Evolutionary conservation across 2,113 vertebrate species (phyloP), one percentile per base, ranked within the genome.

Genomic region (Lucifuga dentata): DNA sequence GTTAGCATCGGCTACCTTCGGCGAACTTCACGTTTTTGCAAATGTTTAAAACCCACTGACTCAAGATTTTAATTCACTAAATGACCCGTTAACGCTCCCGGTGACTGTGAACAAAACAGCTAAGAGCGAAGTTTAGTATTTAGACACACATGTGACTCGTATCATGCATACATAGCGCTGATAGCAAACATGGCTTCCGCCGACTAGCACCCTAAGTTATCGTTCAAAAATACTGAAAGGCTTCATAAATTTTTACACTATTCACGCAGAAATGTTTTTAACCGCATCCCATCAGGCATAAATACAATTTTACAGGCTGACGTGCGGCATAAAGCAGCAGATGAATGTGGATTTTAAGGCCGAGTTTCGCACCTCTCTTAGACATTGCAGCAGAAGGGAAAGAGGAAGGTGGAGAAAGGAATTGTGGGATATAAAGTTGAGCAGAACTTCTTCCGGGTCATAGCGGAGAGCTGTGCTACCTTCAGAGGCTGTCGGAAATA

Each of bases 301-400:
- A n/a, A 1, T 5, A 11, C 49, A 2, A 8, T 17, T 17, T 0
- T 0, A 48, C 8, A 5, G 8, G 6, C 2, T 5, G 5, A 0
- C 0, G 3, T 5, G 16, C 9, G 0, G 15, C 11, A 8, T 0
- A 29, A 71, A 68, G 51, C 39, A 13, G 20, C 44, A 11, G 86
- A 90, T 90, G 89, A 69, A 71, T 6, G 1, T 49, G 52, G 88
- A 90, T 91, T 68, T 20, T 0, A 16, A 0, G 9, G n/a, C 17
- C 1, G 12, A 15, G 0, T 35, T 9, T 66, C 85, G 5, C 90
- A 94, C 93, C 93, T 93, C 93, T 92, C 92, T 94, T 94, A 68
- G 93, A 94, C 93, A 94, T 94, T 1, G 92, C 88, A 76, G 89
- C 87, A 36, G 64, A 11, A 45, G 67, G 75, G 89, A 89, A 92